phyloP scores from a whole-genome alignment of 2,113 vertebrate genomes.

The Serinus canaria region DNA sequence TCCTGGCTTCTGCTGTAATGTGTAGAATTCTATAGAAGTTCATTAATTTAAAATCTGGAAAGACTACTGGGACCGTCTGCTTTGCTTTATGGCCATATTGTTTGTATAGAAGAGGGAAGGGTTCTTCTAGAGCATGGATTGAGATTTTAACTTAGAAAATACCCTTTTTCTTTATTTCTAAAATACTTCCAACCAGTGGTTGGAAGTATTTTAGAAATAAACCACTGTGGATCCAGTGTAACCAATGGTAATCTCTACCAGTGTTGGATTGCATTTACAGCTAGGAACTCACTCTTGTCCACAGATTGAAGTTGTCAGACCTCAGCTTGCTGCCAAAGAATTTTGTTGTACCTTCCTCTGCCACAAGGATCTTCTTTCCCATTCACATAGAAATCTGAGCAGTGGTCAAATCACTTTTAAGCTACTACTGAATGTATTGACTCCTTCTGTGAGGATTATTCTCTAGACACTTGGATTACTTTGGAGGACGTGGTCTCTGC shows the following conservation, averaged over 20 bases:
- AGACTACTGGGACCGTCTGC: neutral
- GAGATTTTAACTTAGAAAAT: neutral
- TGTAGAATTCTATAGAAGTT: neutral
- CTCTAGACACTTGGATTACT: neutral
- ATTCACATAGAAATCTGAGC: neutral
- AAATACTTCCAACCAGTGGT: neutral
- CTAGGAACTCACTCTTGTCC: neutral
- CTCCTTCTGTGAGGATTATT: neutral
- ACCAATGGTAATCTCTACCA: neutral
- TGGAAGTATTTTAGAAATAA: too few species aligned
- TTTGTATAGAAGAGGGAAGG: neutral
- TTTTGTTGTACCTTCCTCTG: neutral
- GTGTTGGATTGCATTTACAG: neutral
- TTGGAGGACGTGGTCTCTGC: neutral
- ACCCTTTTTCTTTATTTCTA: neutral
- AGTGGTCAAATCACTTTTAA: neutral
- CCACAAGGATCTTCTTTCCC: neutral
- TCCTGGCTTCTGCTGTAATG: neutral
- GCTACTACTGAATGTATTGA: neutral
- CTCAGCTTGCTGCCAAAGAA: neutral
- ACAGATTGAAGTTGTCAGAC: neutral
- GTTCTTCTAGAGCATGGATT: neutral
- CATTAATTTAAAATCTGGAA: neutral
- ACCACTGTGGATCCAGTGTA: neutral
- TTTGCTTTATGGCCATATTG: neutral